phyloP scores from a whole-genome alignment of 2,888 invertebrate species.

The Ophion costatus region DNA sequence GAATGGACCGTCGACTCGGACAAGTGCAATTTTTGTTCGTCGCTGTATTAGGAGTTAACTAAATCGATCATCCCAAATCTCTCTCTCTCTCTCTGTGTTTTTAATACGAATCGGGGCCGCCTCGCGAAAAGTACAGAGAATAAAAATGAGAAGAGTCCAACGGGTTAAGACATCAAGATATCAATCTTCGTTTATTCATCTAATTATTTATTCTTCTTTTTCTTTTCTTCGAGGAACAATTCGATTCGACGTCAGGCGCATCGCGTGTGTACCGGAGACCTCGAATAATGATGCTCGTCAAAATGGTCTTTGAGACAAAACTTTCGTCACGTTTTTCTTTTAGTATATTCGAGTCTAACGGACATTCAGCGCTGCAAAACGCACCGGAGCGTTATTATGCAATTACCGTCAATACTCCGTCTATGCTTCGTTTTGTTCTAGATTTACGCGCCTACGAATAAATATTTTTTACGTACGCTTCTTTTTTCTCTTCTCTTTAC shows the following conservation, averaged over 20 bases:
- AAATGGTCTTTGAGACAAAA: slow-evolving; percentile 16
- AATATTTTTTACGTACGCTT: slow-evolving; percentile 58
- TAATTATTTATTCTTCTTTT: slow-evolving; percentile 25
- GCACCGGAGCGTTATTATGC: slow-evolving; percentile 37
- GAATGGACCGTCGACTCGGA: slow-evolving; percentile 60
- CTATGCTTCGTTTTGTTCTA: slow-evolving; percentile 11
- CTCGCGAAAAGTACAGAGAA: not conserved
- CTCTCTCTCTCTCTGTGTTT: not conserved
- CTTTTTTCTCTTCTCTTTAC: not conserved
- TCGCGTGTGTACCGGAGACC: slow-evolving; percentile 9
- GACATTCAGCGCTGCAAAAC: slow-evolving; percentile 30
- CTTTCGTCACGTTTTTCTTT: slow-evolving; percentile 6
- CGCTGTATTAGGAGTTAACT: not conserved
- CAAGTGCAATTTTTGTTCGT: slow-evolving; percentile 3
- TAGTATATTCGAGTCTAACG: slow-evolving; percentile 41
- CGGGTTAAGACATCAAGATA: slow-evolving; percentile 53
- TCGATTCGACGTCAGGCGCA: slow-evolving; percentile 40
- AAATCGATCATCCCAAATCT: not conserved
- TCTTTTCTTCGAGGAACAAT: slow-evolving; percentile 52
- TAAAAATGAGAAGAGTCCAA: slow-evolving; percentile 40
- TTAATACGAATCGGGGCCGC: not conserved
- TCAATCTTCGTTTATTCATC: slow-evolving; percentile 52
- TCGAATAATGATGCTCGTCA: slow-evolving; percentile 23
- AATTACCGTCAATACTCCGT: slow-evolving; percentile 40
- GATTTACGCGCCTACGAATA: slow-evolving; percentile 55